Percentiles rank a stretch among this genome's conserved stretches.
These are phyloP conservation scores for Drosophila niveifrons DNA, from an alignment of 2,888 invertebrate genomes.

Conservation along the genomic window DNA sequence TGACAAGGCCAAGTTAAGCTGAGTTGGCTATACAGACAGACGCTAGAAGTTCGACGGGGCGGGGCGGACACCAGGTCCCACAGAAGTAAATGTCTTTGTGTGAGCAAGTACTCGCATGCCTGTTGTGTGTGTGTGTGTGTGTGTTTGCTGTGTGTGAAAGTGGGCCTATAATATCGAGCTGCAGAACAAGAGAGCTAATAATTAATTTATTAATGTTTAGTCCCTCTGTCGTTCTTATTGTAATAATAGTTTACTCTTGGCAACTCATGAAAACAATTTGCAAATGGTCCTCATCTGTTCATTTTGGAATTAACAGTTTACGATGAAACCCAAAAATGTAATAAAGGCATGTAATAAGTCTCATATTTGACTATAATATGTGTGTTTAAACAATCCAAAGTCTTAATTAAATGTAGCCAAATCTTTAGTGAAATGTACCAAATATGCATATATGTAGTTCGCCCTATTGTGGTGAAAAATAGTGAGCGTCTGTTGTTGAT, in stretches of 20 bases:
- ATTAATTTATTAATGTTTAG: slow-evolving; percentile 77
- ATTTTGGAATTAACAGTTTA: too few relatives aligned
- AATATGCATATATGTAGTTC: too few relatives aligned
- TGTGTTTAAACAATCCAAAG: too few relatives aligned
- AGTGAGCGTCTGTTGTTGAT: too few relatives aligned
- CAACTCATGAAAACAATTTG: slow-evolving; percentile 45
- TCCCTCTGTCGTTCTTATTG: slow-evolving; percentile 62
- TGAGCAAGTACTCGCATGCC: slow-evolving; percentile 23
- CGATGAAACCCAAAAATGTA: too few relatives aligned
- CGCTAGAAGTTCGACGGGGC: slow-evolving; percentile 8
- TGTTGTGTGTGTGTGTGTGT: slow-evolving; percentile 38
- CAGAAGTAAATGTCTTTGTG: slow-evolving; percentile 12
- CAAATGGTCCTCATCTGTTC: background rate
- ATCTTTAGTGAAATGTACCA: too few relatives aligned
- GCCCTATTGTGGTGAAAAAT: too few relatives aligned
- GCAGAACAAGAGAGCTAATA: slow-evolving; percentile 67
- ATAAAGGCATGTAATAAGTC: too few relatives aligned
- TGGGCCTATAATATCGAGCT: slow-evolving; percentile 11
- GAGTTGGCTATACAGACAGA: slow-evolving; percentile 11
- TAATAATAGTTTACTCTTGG: slow-evolving; percentile 77
- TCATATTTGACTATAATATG: too few relatives aligned
- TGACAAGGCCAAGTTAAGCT: slow-evolving; percentile 68
- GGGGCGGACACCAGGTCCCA: slow-evolving; percentile 43
- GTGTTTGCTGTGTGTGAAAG: slow-evolving; percentile 25
- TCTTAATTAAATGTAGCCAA: too few relatives aligned